Evolutionary conservation across 2,888 invertebrate genomes (phyloP).

Genomic region (Crocallis elinguaria): DNA sequence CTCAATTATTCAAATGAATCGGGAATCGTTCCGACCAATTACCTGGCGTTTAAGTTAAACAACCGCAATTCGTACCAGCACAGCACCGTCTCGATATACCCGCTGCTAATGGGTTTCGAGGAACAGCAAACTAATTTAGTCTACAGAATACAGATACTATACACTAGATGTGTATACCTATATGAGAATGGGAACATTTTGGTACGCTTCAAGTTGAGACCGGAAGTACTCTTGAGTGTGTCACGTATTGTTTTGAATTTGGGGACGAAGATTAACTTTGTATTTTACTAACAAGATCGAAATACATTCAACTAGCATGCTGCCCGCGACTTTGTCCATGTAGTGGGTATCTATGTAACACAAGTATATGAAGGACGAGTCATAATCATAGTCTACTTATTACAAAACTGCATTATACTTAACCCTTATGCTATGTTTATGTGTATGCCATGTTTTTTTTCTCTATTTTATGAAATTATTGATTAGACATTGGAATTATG

Average conservation of each 20-base stretch:
- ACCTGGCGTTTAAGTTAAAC: slow-evolving; percentile 8
- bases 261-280: not conserved
- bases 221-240: not conserved
- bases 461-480: no score
- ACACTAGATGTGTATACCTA: not conserved
- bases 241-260: not conserved
- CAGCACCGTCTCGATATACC: slow-evolving; percentile 2
- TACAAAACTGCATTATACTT: no score
- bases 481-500: no score
- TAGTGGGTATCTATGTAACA: no score
- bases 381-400: no score
- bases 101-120: slow-evolving; percentile 12
- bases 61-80: slow-evolving; percentile 5
- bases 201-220: slow-evolving; percentile 2
- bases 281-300: no score
- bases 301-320: no score
- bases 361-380: no score
- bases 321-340: no score
- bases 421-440: no score
- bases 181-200: not conserved
- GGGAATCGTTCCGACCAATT: slow-evolving; percentile 9
- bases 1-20: slow-evolving; percentile 9
- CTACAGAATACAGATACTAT: not conserved
- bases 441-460: no score
- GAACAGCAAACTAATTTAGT: slow-evolving; percentile 13